Base-by-base conservation (phyloP, 2,113 vertebrate genomes). In the Podarcis raffonei region DNA sequence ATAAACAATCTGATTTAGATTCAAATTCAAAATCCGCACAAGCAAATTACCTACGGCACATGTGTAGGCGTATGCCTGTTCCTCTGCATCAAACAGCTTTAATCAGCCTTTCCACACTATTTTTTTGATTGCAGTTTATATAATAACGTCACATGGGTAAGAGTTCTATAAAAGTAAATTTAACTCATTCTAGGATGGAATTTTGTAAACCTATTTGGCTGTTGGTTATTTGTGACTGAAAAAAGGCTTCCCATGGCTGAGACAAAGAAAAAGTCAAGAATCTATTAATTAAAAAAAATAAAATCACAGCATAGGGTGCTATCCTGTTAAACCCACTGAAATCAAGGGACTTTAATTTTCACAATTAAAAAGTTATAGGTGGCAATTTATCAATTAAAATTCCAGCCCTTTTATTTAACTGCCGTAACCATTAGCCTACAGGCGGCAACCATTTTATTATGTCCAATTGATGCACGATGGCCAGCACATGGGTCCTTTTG, bases 31-130 rank as follows among this genome's bases (percentile, higher is more conserved):
- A 95, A 91, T 32, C 88, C 91, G 93, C 89, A 94, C 83, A 92
- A 95, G 92, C 87, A 92, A 95, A 95, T 94, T 91, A 93, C 88
- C 91, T 94, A 92, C 86, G 91, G 95, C 92, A 95, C 92, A 87
- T 79, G 78, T 83, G 92, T 88, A 92, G 92, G 91, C 84, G 92
- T 90, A 80, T 79, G 81, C 91, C 86, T 82, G 66, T 85, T 91
- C 82, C 82, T 84, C 18, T 86, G 87, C 91, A 93, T 79, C 87
- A 91, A 80, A 87, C 84, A 85, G 85, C 85, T 48, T 93, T 93
- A 90, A 94, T 95, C 91, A 94, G 92, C 83, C 85, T 53, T 53
- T 82, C 91, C 90, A 89, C 8, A 74, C 86, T 90, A 90, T 88
- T 94, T 93, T 94, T 93, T 93, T 93, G 89, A 95, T 91, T 91